Conservation (phyloP, 35 echinoderm and acorn worm species). For the Nesometra sesokonis region DNA sequence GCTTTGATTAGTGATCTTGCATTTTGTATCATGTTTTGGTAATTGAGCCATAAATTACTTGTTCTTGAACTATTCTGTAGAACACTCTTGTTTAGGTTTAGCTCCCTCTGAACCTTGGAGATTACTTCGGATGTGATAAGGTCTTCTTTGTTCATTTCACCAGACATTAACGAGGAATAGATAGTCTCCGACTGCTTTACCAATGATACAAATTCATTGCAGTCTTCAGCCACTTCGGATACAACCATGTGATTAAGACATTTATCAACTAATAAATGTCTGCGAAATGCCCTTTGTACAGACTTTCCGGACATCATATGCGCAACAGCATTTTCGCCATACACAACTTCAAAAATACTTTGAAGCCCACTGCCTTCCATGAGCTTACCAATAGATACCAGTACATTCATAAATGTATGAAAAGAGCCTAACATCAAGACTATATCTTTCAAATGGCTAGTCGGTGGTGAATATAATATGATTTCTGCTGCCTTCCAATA, state of each 20-base stretch:
- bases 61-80: slow-evolving; percentile 1
- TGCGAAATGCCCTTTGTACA: slow-evolving; percentile 40
- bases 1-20: not conserved
- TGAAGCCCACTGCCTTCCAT: not conserved
- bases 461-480: not conserved
- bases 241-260: slow-evolving; percentile 28
- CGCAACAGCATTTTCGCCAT: slow-evolving; percentile 46
- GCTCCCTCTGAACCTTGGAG: not conserved
- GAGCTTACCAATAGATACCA: not conserved
- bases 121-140: slow-evolving; percentile 9
- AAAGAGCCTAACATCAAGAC: slow-evolving; percentile 41
- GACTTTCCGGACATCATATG: slow-evolving; percentile 54
- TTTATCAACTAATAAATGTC: slow-evolving; percentile 43
- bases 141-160: slow-evolving; percentile 10
- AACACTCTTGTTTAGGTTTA: slow-evolving; percentile 15
- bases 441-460: slow-evolving; percentile 1
- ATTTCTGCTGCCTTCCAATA: slow-evolving; percentile 15
- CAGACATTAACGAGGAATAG: slow-evolving; percentile 11
- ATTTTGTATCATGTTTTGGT: not conserved
- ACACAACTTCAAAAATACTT: slow-evolving; percentile 14
- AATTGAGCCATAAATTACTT: slow-evolving; percentile 5
- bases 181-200: slow-evolving; percentile 23
- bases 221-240: slow-evolving; percentile 2
- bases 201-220: slow-evolving; percentile 1
- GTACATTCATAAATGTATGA: slow-evolving; percentile 47